Conservation (phyloP, 2,888 invertebrate genomes). For the Notodonta dromedarius region DNA sequence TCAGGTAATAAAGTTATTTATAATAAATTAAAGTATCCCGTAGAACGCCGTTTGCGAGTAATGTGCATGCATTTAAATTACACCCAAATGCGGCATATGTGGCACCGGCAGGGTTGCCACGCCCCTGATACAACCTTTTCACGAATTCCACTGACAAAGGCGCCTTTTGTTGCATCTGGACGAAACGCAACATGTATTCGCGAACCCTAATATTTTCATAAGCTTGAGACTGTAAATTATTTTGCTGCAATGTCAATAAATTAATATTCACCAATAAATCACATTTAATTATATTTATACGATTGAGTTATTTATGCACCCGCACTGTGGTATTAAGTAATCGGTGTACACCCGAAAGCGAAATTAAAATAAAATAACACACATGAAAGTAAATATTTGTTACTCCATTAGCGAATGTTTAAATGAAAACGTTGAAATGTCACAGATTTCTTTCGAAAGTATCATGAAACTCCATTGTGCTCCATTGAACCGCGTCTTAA, state of each 20-base stretch:
- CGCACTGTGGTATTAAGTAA: too few relatives aligned
- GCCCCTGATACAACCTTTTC: slow-evolving; percentile 1
- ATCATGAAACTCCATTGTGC: slow-evolving; percentile 68
- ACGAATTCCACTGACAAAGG: slow-evolving; percentile 1
- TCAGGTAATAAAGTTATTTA: slow-evolving; percentile 63
- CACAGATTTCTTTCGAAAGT: slow-evolving; percentile 68
- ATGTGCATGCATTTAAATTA: slow-evolving; percentile 77
- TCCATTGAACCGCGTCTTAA: slow-evolving; percentile 79
- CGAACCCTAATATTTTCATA: too few relatives aligned
- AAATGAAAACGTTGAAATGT: slow-evolving; percentile 56
- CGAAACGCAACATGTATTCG: too few relatives aligned
- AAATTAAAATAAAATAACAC: too few relatives aligned
- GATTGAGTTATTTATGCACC: too few relatives aligned
- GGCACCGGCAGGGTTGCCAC: slow-evolving; percentile 20
- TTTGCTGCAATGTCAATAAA: too few relatives aligned
- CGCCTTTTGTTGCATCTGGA: too few relatives aligned
- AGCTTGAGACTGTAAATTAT: too few relatives aligned
- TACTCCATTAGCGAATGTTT: not conserved
- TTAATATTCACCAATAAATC: too few relatives aligned
- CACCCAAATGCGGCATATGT: slow-evolving; percentile 63
- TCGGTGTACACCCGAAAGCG: too few relatives aligned
- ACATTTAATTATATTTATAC: too few relatives aligned
- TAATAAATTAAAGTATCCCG: slow-evolving; percentile 68
- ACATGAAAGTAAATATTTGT: not conserved
- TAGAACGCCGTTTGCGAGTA: slow-evolving; percentile 57